A percentile compares a stretch with the other conserved stretches of the same genome.
phyloP scores from a whole-genome alignment of 2,797 vertebrate genomes.

The Syngnathus rostellatus region DNA sequence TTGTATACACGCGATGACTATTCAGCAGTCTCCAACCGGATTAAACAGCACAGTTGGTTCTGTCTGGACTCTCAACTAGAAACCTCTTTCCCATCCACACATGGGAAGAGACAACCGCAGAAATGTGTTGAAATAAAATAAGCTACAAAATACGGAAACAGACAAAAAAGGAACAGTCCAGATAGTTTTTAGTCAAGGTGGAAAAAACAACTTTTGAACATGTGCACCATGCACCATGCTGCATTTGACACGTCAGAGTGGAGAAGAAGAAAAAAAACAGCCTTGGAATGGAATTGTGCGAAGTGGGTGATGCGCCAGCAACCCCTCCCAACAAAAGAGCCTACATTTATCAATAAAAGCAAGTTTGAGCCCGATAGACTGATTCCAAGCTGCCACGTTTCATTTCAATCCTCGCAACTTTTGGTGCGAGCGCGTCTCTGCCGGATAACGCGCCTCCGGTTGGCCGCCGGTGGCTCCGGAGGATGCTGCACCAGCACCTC shows the following conservation, averaged over 20 bases:
- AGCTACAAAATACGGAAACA: background rate
- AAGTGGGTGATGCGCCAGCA: background rate
- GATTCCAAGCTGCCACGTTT: background rate
- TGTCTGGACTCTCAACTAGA: background rate
- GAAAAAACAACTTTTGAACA: background rate
- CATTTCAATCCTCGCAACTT: background rate
- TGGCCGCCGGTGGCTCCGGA: slow-evolving; percentile 33
- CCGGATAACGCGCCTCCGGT: slow-evolving; percentile 1
- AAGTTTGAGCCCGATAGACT: background rate
- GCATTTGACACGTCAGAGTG: background rate
- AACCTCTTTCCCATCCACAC: background rate
- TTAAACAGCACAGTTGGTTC: background rate
- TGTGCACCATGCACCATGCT: background rate
- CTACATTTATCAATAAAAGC: background rate
- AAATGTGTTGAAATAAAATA: background rate
- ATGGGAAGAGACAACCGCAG: background rate
- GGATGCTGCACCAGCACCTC: slow-evolving; percentile 38
- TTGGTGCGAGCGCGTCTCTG: background rate
- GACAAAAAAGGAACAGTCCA: background rate
- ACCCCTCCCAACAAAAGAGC: background rate
- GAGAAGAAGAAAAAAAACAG: background rate
- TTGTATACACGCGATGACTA: slow-evolving; percentile 51
- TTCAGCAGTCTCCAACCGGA: slow-evolving; percentile 22
- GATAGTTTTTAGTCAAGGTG: background rate
- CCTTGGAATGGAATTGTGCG: background rate